phyloP scores from a whole-genome alignment of 2,797 vertebrate species.

The Falco concolor region DNA sequence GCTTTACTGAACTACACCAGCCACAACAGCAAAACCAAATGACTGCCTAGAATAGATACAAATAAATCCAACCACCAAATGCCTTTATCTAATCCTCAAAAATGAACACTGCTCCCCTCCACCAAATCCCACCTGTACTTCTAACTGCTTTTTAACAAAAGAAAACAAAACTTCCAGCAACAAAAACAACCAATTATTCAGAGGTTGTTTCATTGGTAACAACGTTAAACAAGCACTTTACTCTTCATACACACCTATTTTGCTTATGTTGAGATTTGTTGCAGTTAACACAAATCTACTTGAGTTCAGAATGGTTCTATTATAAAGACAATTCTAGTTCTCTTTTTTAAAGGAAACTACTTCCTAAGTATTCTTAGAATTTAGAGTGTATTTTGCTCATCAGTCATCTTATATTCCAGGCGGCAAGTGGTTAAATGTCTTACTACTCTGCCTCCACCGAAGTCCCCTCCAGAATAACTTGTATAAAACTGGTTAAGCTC shows the following conservation, averaged over 20 bases:
- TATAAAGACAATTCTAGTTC: not conserved
- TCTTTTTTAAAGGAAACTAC: not conserved
- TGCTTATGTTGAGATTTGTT: not conserved
- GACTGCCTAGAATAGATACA: not conserved
- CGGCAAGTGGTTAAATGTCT: not conserved
- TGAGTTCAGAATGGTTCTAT: not conserved
- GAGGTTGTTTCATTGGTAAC: not conserved
- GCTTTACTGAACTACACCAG: not conserved
- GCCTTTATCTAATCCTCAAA: not conserved
- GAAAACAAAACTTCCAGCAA: not conserved
- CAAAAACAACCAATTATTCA: not conserved
- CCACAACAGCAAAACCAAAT: not conserved
- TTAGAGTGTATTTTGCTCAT: not conserved
- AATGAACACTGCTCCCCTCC: not conserved
- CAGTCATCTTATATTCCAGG: constrained; percentile 5
- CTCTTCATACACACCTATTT: not conserved
- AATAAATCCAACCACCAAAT: not conserved
- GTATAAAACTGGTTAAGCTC: not conserved
- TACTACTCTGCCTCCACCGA: not conserved
- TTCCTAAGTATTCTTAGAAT: not conserved
- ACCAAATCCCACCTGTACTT: not conserved
- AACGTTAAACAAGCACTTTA: not conserved
- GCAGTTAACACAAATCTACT: not conserved
- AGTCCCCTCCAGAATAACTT: not conserved
- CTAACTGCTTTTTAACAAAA: not conserved